Percentiles rank a stretch among this genome's conserved stretches.
Evolutionary conservation across 2,888 invertebrate species (phyloP).

Genomic region (Portevinia maculata): DNA sequence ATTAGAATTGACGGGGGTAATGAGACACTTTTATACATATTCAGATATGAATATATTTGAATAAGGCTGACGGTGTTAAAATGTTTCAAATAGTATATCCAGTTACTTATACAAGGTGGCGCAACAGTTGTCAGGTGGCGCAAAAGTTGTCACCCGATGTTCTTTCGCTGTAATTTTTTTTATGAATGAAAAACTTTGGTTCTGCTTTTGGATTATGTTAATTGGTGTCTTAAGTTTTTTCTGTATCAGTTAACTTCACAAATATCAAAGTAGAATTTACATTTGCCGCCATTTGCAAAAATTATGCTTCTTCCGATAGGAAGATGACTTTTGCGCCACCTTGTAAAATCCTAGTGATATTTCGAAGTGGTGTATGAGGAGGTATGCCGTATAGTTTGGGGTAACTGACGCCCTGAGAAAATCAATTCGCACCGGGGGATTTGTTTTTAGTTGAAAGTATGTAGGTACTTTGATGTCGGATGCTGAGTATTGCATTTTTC

Average conservation of each 20-base stretch:
- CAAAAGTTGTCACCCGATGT: too few species aligned
- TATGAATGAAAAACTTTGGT: too few species aligned
- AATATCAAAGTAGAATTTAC: too few species aligned
- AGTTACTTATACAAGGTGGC: not conserved
- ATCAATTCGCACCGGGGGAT: not conserved
- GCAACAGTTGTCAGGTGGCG: too few species aligned
- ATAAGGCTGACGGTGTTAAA: constrained; percentile 5
- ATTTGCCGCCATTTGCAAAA: too few species aligned
- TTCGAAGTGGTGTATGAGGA: not conserved
- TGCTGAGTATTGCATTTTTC: not conserved
- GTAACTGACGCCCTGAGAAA: not conserved
- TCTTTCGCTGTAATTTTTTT: too few species aligned
- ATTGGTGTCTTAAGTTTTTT: too few species aligned
- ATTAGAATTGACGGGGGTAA: constrained; percentile 31
- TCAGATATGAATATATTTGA: not conserved
- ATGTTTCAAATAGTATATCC: constrained; percentile 11
- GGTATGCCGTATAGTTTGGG: not conserved
- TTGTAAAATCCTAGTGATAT: not conserved
- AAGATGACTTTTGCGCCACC: too few species aligned
- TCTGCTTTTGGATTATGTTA: too few species aligned
- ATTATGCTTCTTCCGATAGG: too few species aligned
- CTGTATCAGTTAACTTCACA: too few species aligned
- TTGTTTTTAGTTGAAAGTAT: not conserved
- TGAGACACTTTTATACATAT: constrained; percentile 26
- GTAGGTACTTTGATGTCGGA: not conserved